Evolutionary conservation across 2,113 vertebrate genomes (phyloP).

Genomic region (Hypanus sabinus): DNA sequence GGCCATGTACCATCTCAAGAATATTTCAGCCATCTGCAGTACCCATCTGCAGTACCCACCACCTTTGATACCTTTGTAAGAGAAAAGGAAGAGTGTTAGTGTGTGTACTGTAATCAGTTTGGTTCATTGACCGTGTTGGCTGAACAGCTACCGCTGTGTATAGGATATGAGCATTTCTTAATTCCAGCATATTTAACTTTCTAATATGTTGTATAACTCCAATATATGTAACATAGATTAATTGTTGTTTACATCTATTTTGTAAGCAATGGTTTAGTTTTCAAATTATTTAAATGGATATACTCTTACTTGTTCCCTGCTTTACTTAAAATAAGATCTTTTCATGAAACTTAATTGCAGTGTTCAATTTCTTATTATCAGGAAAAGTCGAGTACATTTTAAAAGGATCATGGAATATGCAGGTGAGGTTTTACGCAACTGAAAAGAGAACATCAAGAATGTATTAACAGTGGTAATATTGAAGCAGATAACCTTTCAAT

Average conservation of each 20-base stretch:
- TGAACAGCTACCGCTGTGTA: too few relatives aligned
- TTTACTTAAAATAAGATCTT: background rate
- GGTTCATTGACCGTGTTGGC: too few relatives aligned
- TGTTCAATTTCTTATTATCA: background rate
- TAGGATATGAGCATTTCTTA: too few relatives aligned
- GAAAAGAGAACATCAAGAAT: background rate
- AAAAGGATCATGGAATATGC: too few relatives aligned
- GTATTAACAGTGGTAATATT: background rate
- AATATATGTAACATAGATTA: background rate
- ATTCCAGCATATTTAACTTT: too few relatives aligned
- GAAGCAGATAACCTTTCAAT: background rate
- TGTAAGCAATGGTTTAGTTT: background rate
- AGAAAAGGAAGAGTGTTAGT: too few relatives aligned
- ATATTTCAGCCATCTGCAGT: too few relatives aligned
- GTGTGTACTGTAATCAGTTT: too few relatives aligned
- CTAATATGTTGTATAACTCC: background rate
- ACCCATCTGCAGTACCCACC: too few relatives aligned
- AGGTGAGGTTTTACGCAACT: background rate
- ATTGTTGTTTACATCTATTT: background rate
- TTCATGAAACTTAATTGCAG: background rate
- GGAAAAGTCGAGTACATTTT: background rate
- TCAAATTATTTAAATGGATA: background rate
- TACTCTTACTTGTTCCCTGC: background rate
- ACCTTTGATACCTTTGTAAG: too few relatives aligned
- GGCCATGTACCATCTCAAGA: too few relatives aligned